Evolutionary conservation across 2,113 vertebrate genomes (phyloP).

Genomic region (Psettodes erumei): DNA sequence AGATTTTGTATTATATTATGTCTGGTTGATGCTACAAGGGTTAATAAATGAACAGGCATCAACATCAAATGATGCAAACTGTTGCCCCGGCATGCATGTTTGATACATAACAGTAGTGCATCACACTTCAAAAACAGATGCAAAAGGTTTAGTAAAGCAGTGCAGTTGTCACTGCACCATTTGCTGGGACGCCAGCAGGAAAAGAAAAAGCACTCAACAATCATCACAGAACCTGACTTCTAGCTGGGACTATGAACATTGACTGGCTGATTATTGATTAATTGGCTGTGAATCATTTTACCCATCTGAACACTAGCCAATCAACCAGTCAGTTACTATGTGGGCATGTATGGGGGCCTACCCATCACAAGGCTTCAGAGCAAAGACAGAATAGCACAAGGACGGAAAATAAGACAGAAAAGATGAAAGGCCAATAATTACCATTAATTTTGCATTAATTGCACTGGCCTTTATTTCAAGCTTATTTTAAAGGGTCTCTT

Average conservation of each 20-base stretch:
- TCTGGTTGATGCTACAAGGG: no score
- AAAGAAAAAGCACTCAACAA: background rate
- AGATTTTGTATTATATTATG: no score
- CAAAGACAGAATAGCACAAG: background rate
- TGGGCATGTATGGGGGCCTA: background rate
- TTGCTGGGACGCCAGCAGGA: background rate
- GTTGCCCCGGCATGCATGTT: background rate
- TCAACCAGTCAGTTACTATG: background rate
- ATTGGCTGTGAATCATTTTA: background rate
- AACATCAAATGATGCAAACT: background rate
- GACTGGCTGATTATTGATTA: no score
- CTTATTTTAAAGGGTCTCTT: no score
- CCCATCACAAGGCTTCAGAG: constrained; percentile 4
- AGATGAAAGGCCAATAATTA: constrained; percentile 16
- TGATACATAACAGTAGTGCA: background rate
- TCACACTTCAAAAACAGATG: background rate
- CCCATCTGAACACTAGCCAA: background rate
- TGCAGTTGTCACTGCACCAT: background rate
- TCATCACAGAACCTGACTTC: background rate
- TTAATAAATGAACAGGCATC: no score
- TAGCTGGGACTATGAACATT: no score
- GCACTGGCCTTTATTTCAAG: background rate
- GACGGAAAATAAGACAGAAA: background rate
- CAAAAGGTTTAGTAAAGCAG: background rate
- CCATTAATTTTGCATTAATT: background rate